Conservation (phyloP, 2,888 invertebrate genomes). For the Phaedon cochleariae region DNA sequence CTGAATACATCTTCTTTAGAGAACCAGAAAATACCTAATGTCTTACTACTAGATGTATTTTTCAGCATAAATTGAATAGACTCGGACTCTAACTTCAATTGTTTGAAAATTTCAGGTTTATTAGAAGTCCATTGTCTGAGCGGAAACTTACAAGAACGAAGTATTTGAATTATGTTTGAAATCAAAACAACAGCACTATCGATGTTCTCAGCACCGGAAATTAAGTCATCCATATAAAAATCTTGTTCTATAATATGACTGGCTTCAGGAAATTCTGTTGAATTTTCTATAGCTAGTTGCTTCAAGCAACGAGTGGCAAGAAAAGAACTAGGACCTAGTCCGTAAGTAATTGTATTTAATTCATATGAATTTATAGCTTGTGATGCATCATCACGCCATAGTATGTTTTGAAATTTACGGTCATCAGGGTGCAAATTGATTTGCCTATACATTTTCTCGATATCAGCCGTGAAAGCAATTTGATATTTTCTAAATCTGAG, state of each 20-base stretch:
- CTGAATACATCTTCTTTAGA: slow-evolving; percentile 22
- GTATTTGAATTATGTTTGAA: slow-evolving; percentile 18
- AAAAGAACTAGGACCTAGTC: slow-evolving; percentile 36
- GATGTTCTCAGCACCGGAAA: slow-evolving; percentile 27
- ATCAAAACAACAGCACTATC: slow-evolving; percentile 21
- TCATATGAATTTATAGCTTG: slow-evolving; percentile 25
- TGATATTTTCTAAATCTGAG: slow-evolving; percentile 32
- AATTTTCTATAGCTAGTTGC: slow-evolving; percentile 34
- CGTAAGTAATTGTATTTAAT: slow-evolving; percentile 41
- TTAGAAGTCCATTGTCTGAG: slow-evolving; percentile 37
- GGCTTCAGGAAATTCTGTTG: slow-evolving; percentile 21
- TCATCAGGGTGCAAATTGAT: slow-evolving; percentile 31
- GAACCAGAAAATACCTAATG: slow-evolving; percentile 32
- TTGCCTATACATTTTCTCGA: slow-evolving; percentile 42
- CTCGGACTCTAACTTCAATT: neutral
- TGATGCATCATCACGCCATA: slow-evolving; percentile 31
- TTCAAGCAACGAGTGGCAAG: slow-evolving; percentile 35
- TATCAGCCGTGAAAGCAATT: slow-evolving; percentile 33
- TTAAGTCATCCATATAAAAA: slow-evolving; percentile 37
- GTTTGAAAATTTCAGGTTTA: slow-evolving; percentile 11
- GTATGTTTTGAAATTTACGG: slow-evolving; percentile 34
- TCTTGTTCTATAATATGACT: slow-evolving; percentile 24
- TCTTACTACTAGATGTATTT: slow-evolving; percentile 15
- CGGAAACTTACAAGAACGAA: slow-evolving; percentile 25
- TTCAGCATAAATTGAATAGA: slow-evolving; percentile 7